Base-by-base conservation (phyloP, 2,888 invertebrate species). In the Conus canariensis region DNA sequence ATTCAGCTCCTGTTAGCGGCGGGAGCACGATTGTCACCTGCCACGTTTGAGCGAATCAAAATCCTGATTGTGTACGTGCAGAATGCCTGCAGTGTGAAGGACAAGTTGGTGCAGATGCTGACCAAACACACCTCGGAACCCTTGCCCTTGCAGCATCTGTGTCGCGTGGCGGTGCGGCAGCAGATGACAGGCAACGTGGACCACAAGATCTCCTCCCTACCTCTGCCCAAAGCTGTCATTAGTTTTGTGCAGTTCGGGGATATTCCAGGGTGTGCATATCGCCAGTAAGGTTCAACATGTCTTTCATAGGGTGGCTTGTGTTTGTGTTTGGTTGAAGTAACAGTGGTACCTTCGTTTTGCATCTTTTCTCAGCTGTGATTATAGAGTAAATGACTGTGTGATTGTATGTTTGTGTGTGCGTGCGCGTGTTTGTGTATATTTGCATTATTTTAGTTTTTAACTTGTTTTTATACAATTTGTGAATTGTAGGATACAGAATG, bases 221-320 rank as follows among this genome's bases (percentile, higher is more conserved):
- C 91, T 80, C 87, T 92, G 19, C 92, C 92, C 58, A 87, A 77
- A n/a, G 64, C 87, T 25, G 56, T 92, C 8, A 88, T 90, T 9
- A 16, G 67, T 45, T 93, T 88, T 87, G 58, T 92, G 64, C 90
- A 90, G 74, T 90, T 92, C 90, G n/a, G 74, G 83, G 91, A 92
- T 89, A 87, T 93, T 16, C 87, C 86, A n/a, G 67, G 86, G 19
- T 86, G 86, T 60, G 85, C 14, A 12, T 85, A 85, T 25, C 59
- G 12, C 16, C 60, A 85, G 25, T 85, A 60, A 85, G 16, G 56
- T 45, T 70, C 22, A 19, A 19, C 19, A 22, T 70, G 70, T 70
- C 8, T 70, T 1, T 25, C 56, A 30, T 77, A 30, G 30, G 8
- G 77, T 30, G 77, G 70, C 19, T 70, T 70, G 16, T 45, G 58